phyloP scores from a whole-genome alignment of 2,113 vertebrate genomes.

The Marcusenius ussheri region DNA sequence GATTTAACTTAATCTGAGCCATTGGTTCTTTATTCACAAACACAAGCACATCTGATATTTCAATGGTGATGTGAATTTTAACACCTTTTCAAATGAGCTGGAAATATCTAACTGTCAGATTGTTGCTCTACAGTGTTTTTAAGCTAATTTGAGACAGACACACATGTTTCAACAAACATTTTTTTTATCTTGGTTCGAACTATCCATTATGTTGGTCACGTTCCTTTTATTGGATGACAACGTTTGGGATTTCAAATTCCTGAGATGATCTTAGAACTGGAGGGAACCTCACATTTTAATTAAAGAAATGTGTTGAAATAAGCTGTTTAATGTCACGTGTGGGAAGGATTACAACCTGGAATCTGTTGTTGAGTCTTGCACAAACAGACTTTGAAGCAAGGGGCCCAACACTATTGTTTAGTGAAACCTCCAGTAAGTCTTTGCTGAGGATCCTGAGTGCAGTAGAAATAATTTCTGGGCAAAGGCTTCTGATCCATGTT shows the following conservation, averaged over 20 bases:
- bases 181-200: background rate
- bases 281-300: background rate
- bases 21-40: background rate
- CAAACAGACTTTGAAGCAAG: background rate
- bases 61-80: background rate
- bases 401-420: background rate
- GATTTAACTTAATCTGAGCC: background rate
- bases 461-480: background rate
- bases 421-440: background rate
- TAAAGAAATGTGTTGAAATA: background rate
- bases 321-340: background rate
- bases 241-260: background rate
- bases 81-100: background rate
- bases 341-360: background rate
- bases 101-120: background rate
- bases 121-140: background rate
- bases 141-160: background rate
- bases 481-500: background rate
- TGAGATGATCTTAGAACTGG: background rate
- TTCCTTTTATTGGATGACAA: background rate
- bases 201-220: background rate
- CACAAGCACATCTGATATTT: background rate
- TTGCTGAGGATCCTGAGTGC: background rate
- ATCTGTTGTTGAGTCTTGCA: background rate
- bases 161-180: background rate